Evolutionary conservation across 2,797 vertebrate species (phyloP), one percentile per base, ranked within the genome.

Genomic region (Hoplostethus atlanticus): DNA sequence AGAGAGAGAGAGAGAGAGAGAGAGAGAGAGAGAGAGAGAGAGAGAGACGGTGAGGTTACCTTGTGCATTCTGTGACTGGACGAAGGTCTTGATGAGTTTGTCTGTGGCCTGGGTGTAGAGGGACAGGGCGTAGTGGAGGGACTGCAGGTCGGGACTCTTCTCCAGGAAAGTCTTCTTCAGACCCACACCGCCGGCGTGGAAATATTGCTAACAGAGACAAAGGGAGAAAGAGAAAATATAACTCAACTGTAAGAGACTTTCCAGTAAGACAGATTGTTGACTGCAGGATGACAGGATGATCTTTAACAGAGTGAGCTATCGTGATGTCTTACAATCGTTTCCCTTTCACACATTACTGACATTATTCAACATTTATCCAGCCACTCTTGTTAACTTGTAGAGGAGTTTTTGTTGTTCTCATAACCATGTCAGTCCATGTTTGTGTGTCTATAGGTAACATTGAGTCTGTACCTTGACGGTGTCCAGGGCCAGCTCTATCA

Each of bases 81-180:
- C 97, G 12, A 99, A 99, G 50, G 98, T 99, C 93, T 96, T 97
- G 90, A 99, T 97, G 82, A 99, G 98, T 84, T 98, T 97, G 91
- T 99, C 98, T 0, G 98, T 99, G 83, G 98, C 97, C 90, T 99
- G 98, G 0, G 98, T 99, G 94, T 99, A 99, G 71, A 99, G 97
- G 25, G 98, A 99, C 79, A 99, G 92, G 62, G 98, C 97, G 0
- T 99, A 99, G 86, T 97, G 97, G 61, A 99, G 94, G 0, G 98
- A 99, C 89, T 92, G 96, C 50, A 99, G 94, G 85, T 99, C 98
- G 0, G 98, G 97, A 81, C 98, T 99, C 90, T 99, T 99, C 92
- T 99, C 98, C 91, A 99, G 90, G 90, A 99, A 99, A 0, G 97
- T 98, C 84, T 99, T 99, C 92, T 99, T 99, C 74, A 99, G 95